Evolutionary conservation across 2,113 vertebrate genomes (phyloP), one percentile per base, ranked within the genome.

Genomic region (Ursus arctos): DNA sequence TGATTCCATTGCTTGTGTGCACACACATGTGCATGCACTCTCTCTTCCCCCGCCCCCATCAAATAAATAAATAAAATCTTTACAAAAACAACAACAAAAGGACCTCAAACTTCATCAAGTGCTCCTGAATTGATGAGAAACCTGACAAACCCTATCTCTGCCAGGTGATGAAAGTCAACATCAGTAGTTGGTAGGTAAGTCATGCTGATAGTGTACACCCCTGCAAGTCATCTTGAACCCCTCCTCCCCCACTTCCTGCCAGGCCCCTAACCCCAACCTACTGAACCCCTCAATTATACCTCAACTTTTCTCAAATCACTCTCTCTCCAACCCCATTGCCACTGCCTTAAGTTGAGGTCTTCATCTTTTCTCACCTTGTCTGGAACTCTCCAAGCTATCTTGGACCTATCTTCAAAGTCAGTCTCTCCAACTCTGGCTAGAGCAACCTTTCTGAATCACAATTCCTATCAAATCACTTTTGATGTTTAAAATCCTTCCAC

Each of bases 151-250:
- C 22, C n/a, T 24, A 33, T 14, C n/a, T 28, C 85, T 4, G 15
- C 65, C 85, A 55, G 33, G 47, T 71, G 65, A 71, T 40, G 63
- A 71, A 69, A 53, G 65, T 69, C 43, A n/a, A 7, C 31, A n/a
- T n/a, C 40, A 51, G 6, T 1, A 9, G 21, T 13, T 36, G 33
- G 0, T n/a, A 28, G 33, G 0, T n/a, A 28, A n/a, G 28, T 65
- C 43, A 15, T 4, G 4, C 8, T 18, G 22, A 53, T 22, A 71
- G 65, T 19, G 6, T 3, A 13, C 10, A 21, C 47, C 63, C 59
- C 11, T 26, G 33, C 55, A 51, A 31, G 24, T 43, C 0, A 69
- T 85, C 93, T 97, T 43, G 6, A 6, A 69, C 84, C 95, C 82
- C 28, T 43, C 26, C 40, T 92, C 40, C n/a, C 57, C 65, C 7